Evolutionary conservation across 2,888 invertebrate genomes (phyloP), one percentile per base, ranked within the genome.

Genomic region (Phoronis australis): DNA sequence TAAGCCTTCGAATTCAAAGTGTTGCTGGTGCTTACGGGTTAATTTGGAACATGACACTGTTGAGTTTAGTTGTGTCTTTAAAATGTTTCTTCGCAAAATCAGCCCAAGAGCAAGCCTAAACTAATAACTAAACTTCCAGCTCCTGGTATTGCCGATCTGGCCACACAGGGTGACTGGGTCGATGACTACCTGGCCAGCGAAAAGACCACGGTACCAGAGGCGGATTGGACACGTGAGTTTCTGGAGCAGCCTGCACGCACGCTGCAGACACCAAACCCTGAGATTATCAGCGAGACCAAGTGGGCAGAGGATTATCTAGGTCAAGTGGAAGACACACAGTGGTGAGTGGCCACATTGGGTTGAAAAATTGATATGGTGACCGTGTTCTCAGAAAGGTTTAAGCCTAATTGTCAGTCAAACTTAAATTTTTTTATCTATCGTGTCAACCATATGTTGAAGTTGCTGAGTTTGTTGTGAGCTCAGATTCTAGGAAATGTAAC

Each of bases 251-350:
- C 27, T 1, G 51, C 54, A 22, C 50, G 47, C 22, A 42, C 50
- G 38, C 44, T 52, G 6, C 43, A 48, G 25, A 49, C 47, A 24
- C 56, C 55, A n/a, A 52, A 57, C 23, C 47, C 54, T 26, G 61
- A 62, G 22, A 25, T 25, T 6, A 18, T 41, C 22, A 23, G 20
- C 9, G 56, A 57, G 1, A 57, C 64, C 38, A 73, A 70, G 54
- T 87, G 87, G 87, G 82, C 82, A 5, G 80, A 81, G 49, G 85
- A 86, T 64, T 85, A 72, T 56, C 56, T 77, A 26, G 71, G 71
- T 25, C 44, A 54, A 42, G 55, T 50, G 44, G 58, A 62, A 49
- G n/a, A n/a, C n/a, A n/a, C n/a, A n/a, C n/a, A n/a, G n/a, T n/a
- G n/a, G n/a, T n/a, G n/a, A n/a, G n/a, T n/a, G n/a, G n/a, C n/a